These are phyloP conservation scores for Chiloscyllium punctatum DNA, from an alignment of 2,797 vertebrate species.

Conservation along the genomic window DNA sequence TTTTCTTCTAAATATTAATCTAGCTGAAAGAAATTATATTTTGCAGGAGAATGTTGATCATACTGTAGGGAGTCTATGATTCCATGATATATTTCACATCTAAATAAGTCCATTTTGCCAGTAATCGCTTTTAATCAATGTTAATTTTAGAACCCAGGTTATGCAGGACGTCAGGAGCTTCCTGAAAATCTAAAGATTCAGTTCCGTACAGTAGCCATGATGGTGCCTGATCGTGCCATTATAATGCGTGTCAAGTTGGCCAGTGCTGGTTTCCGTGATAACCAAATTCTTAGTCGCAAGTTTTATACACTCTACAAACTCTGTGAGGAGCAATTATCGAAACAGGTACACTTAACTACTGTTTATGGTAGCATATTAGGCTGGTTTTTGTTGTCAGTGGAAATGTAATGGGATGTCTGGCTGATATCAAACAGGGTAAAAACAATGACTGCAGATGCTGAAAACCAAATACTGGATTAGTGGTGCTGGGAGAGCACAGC, in stretches of 20 bases:
- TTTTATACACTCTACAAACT: constrained; percentile 79
- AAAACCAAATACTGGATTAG: too few relatives aligned
- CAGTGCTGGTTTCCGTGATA: constrained; percentile 75
- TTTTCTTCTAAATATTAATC: background rate
- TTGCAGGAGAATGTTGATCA: background rate
- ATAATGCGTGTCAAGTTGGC: constrained; percentile 82
- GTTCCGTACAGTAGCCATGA: constrained; percentile 78
- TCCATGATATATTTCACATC: background rate
- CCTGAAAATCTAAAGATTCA: constrained; percentile 79
- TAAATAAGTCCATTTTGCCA: background rate
- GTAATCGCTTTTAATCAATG: background rate
- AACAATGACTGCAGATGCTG: too few relatives aligned
- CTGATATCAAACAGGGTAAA: background rate
- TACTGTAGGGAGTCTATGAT: too few relatives aligned
- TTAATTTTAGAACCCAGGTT: constrained; percentile 64
- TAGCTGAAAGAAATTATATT: background rate
- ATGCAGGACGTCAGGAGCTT: constrained; percentile 77
- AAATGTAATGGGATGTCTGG: too few relatives aligned
- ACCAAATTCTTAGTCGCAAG: constrained; percentile 71
- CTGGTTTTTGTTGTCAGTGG: background rate
- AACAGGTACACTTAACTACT: constrained; percentile 59
- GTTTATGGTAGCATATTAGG: background rate
- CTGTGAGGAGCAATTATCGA: constrained; percentile 79
- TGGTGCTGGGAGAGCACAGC: too few relatives aligned
- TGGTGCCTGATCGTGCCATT: constrained; percentile 77